Evolutionary conservation across 1,140 invertebrate species (phyloP).

Genomic region (Reticulitermes speratus): DNA sequence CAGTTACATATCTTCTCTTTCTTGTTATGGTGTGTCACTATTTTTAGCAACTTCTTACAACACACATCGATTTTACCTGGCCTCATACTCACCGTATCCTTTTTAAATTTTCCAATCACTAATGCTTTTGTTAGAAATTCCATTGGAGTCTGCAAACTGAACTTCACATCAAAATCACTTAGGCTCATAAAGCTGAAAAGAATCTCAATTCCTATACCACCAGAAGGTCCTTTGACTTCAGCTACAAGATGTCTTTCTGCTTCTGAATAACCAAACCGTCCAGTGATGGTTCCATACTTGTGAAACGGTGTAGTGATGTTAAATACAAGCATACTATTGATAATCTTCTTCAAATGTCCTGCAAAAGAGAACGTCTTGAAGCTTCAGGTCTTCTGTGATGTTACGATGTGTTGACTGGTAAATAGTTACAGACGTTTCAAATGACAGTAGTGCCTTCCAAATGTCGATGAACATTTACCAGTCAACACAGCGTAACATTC

Average conservation of each 20-base stretch:
- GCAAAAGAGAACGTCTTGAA: slow-evolving; percentile 30
- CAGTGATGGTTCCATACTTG: slow-evolving; percentile 60
- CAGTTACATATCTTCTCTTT: too few relatives aligned
- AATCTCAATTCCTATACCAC: slow-evolving; percentile 66
- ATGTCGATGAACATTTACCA: too few relatives aligned
- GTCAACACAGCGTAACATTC: too few relatives aligned
- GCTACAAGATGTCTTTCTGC: slow-evolving; percentile 67
- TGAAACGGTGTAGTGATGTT: slow-evolving; percentile 71
- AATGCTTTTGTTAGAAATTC: slow-evolving; percentile 64
- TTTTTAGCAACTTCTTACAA: too few relatives aligned
- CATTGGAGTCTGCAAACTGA: slow-evolving; percentile 69
- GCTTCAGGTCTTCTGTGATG: not conserved
- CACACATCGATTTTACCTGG: too few relatives aligned
- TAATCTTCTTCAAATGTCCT: slow-evolving; percentile 63
- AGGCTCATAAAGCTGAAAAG: slow-evolving; percentile 54
- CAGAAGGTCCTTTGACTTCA: slow-evolving; percentile 61
- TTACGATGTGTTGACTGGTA: not conserved
- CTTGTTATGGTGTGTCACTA: too few relatives aligned
- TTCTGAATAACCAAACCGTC: slow-evolving; percentile 69
- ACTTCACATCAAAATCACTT: slow-evolving; percentile 68
- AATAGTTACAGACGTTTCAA: too few relatives aligned
- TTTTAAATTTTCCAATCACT: slow-evolving; percentile 59
- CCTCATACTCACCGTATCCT: slow-evolving; percentile 52
- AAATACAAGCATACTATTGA: slow-evolving; percentile 64
- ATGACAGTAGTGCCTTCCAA: too few relatives aligned